phyloP scores from a whole-genome alignment of 2,113 vertebrate genomes.

The Agelaius tricolor region DNA sequence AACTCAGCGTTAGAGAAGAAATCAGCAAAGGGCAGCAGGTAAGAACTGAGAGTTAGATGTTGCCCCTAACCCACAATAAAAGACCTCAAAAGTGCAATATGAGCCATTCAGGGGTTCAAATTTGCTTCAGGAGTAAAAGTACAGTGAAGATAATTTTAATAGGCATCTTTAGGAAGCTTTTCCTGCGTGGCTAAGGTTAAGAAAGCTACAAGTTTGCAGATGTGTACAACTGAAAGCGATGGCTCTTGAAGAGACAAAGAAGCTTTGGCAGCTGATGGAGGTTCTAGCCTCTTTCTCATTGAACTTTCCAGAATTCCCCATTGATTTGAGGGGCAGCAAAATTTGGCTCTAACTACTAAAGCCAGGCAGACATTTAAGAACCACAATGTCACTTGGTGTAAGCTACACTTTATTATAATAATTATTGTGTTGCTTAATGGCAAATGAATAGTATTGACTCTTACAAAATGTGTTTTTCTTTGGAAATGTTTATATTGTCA shows the following conservation, averaged over 20 bases:
- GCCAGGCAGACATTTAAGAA: constrained; percentile 30
- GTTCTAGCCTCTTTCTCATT: background rate
- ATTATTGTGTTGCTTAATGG: constrained; percentile 51
- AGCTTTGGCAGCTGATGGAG: background rate
- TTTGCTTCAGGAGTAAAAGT: background rate
- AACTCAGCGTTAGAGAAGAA: background rate
- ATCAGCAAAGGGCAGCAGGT: background rate
- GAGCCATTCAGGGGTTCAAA: background rate
- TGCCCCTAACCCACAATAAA: background rate
- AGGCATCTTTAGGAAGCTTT: background rate
- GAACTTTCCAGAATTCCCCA: constrained; percentile 27
- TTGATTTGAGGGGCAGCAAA: background rate
- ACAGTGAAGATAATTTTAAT: background rate
- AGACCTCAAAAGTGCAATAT: background rate
- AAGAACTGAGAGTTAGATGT: background rate
- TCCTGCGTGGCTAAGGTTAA: background rate
- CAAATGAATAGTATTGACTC: constrained; percentile 14
- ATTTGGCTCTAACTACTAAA: constrained; percentile 21
- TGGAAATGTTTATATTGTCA: background rate
- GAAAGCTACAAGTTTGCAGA: background rate
- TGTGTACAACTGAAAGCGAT: background rate
- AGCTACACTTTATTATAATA: constrained; percentile 35
- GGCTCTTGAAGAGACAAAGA: background rate
- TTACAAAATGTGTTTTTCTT: constrained; percentile 58
- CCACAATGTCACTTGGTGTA: constrained; percentile 33